These are phyloP conservation scores for Agrochola circellaris DNA, from an alignment of 2,888 invertebrate genomes.

Conservation along the genomic window DNA sequence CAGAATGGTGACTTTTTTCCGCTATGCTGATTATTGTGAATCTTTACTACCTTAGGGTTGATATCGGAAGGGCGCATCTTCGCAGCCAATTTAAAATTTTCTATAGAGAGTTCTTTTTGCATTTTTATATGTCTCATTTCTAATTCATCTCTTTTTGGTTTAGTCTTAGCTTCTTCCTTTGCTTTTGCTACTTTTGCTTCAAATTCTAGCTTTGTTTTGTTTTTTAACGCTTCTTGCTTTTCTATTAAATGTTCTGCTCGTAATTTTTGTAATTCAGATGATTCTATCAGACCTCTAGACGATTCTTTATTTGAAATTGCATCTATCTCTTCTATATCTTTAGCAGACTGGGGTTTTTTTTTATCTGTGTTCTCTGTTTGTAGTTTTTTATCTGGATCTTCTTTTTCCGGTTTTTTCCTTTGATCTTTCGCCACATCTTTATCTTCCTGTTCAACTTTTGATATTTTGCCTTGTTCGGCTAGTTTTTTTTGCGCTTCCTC, in stretches of 20 bases:
- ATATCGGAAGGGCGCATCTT: slow-evolving; percentile 23
- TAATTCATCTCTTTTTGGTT: slow-evolving; percentile 24
- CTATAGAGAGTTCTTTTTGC: slow-evolving; percentile 62
- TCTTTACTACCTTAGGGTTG: neutral
- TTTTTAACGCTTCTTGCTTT: slow-evolving; percentile 1
- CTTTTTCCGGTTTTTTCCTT: neutral
- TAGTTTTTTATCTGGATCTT: neutral
- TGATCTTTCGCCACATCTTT: neutral
- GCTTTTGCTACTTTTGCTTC: neutral
- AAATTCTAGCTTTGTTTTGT: neutral
- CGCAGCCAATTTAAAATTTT: slow-evolving; percentile 64
- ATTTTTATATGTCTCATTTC: slow-evolving; percentile 62
- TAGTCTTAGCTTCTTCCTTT: neutral
- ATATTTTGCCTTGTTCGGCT: slow-evolving; percentile 9
- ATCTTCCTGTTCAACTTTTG: neutral
- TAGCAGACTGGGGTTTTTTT: neutral
- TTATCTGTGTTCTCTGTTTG: neutral
- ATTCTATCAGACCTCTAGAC: neutral
- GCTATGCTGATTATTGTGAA: slow-evolving; percentile 12
- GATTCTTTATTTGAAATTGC: too few species aligned
- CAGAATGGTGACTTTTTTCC: slow-evolving; percentile 1
- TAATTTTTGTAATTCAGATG: slow-evolving; percentile 15
- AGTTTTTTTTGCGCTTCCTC: slow-evolving; percentile 39
- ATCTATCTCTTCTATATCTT: too few species aligned
- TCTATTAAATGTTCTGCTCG: neutral